Evolutionary conservation across 2,888 invertebrate species (phyloP), one percentile per base, ranked within the genome.

Genomic region (Caenorhabditis drosophilae): DNA sequence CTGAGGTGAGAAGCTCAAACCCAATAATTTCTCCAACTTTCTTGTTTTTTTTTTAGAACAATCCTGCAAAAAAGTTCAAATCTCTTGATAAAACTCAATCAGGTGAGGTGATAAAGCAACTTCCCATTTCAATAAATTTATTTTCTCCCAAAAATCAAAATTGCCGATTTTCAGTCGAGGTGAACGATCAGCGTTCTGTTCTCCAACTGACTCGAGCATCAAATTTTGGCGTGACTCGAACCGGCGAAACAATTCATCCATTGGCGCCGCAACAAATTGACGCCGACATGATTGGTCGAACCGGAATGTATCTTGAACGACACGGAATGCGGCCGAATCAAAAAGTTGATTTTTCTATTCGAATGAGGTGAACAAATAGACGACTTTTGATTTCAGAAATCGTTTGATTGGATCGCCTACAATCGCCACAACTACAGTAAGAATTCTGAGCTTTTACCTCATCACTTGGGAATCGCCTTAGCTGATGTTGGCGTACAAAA

Each of bases 251-350:
- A 6, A 22, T 23, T 4, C 42, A 45, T 45, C 50, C 50, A 9
- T 40, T 41, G 22, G 9, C 40, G 7, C 18, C 22, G 7, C 12
- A 7, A n/a, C 6, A 40, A 40, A 53, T 63, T 20, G 52, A 63
- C 36, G 40, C 38, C 20, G 63, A 63, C 42, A 23, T 58, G 36
- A 31, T 63, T n/a, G 58, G 63, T 18, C 25, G 63, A 16, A 54
- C 54, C 31, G 63, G 63, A 41, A 63, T 63, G 63, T 63, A 63
- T 25, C 15, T 63, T 45, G 63, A 63, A 34, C n/a, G 62, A n/a
- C 26, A 23, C 25, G 56, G 56, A 26, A 52, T 58, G 63, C 9
- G 15, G 23, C 26, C 22, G 9, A 46, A 61, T 20, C 45, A 41
- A 38, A 57, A 57, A 48, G n/a, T n/a, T n/a, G n/a, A n/a, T n/a